Evolutionary conservation across 2,888 invertebrate species (phyloP).

Genomic region (Sialis fuliginosa): DNA sequence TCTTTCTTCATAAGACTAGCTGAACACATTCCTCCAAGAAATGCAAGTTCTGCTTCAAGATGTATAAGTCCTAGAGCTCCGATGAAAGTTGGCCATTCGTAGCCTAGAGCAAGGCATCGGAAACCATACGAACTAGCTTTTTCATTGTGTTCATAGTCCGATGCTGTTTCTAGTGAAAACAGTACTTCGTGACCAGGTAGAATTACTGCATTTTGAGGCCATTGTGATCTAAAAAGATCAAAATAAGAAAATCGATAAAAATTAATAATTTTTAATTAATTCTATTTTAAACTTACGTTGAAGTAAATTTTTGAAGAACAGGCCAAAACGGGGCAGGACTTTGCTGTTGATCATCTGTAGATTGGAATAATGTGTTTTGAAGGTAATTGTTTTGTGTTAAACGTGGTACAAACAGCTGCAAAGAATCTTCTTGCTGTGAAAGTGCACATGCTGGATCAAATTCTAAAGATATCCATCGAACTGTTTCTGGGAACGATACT

Average conservation of each 20-base stretch:
- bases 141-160: slow-evolving; percentile 85
- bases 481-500: slow-evolving; percentile 72
- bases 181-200: slow-evolving; percentile 88
- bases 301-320: slow-evolving; percentile 45
- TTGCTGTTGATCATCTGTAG: slow-evolving; percentile 18
- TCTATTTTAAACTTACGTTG: slow-evolving; percentile 21
- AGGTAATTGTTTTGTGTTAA: slow-evolving; percentile 11
- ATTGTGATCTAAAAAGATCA: slow-evolving; percentile 36
- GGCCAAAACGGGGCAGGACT: slow-evolving; percentile 36
- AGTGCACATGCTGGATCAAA: slow-evolving; percentile 87
- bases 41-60: slow-evolving; percentile 77
- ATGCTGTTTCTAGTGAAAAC: slow-evolving; percentile 89
- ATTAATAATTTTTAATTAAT: neutral
- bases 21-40: slow-evolving; percentile 82
- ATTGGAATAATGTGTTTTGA: slow-evolving; percentile 12
- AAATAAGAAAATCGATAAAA: neutral
- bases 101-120: slow-evolving; percentile 66
- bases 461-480: slow-evolving; percentile 85
- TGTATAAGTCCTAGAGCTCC: slow-evolving; percentile 39
- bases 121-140: slow-evolving; percentile 63
- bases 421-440: slow-evolving; percentile 80
- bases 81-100: slow-evolving; percentile 47
- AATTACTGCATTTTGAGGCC: slow-evolving; percentile 75
- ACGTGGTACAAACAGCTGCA: slow-evolving; percentile 51
- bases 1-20: slow-evolving; percentile 76